Conservation (phyloP, 1,140 invertebrate genomes). For the Mya arenaria region DNA sequence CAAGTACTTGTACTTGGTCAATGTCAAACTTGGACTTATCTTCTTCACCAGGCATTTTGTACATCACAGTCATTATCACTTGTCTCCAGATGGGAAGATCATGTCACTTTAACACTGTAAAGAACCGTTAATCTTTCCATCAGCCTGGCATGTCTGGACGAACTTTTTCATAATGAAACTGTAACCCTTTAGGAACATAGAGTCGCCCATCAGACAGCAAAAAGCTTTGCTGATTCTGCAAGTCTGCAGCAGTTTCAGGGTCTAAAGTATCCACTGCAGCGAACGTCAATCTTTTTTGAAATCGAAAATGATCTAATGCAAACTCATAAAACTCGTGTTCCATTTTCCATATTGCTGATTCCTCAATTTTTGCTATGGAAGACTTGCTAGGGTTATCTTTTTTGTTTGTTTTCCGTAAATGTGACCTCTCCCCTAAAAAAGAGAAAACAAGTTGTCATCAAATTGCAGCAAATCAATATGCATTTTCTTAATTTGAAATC, state of each 20-base stretch:
- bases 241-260: background rate
- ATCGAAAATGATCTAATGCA: slow-evolving; percentile 95
- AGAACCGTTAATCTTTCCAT: too few species aligned
- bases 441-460: too few species aligned
- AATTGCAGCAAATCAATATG: too few species aligned
- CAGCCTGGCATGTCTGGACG: too few species aligned
- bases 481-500: too few species aligned
- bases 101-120: too few species aligned
- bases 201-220: slow-evolving; percentile 77
- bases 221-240: slow-evolving; percentile 11
- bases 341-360: slow-evolving; percentile 93
- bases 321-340: slow-evolving; percentile 99
- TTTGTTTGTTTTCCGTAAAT: slow-evolving; percentile 95
- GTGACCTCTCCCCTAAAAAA: slow-evolving; percentile 89
- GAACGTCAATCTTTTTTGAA: slow-evolving; percentile 87
- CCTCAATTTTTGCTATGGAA: slow-evolving; percentile 87
- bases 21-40: too few species aligned
- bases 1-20: too few species aligned
- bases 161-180: slow-evolving; percentile 97
- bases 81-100: too few species aligned
- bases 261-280: slow-evolving; percentile 83
- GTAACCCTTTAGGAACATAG: slow-evolving; percentile 87
- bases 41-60: too few species aligned
- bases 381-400: slow-evolving; percentile 92
- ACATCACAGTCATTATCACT: too few species aligned